Evolutionary conservation across 2,888 invertebrate species (phyloP).

Genomic region (Leptinotarsa juncta): DNA sequence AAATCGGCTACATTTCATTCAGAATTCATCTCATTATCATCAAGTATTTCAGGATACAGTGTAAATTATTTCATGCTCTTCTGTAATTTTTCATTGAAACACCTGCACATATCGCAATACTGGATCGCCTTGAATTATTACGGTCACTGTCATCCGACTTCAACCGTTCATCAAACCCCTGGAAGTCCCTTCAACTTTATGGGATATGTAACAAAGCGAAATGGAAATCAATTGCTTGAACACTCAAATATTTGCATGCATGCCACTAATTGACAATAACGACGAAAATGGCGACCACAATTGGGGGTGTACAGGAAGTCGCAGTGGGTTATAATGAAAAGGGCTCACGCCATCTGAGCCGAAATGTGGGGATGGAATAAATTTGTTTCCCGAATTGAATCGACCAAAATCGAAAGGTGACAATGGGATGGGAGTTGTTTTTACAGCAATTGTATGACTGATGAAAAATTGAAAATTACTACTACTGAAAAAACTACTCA

Average conservation of each 20-base stretch:
- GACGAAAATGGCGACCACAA: slow-evolving; percentile 6
- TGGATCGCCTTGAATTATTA: too few relatives aligned
- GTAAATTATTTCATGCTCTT: too few relatives aligned
- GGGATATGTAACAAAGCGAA: background rate
- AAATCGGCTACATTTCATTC: too few relatives aligned
- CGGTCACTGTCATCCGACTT: background rate
- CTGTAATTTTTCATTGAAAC: too few relatives aligned
- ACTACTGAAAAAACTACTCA: too few relatives aligned
- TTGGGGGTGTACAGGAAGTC: slow-evolving; percentile 14
- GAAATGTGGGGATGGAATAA: background rate
- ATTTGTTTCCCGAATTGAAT: background rate
- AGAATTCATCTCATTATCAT: too few relatives aligned
- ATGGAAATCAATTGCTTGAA: background rate
- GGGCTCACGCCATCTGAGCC: slow-evolving; percentile 11
- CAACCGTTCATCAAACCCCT: background rate
- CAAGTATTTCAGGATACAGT: too few relatives aligned
- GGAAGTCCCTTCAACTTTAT: background rate
- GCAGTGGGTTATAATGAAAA: background rate
- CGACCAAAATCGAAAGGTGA: background rate
- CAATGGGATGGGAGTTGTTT: background rate
- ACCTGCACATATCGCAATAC: too few relatives aligned
- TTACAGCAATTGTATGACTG: background rate
- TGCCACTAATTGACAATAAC: slow-evolving; percentile 15
- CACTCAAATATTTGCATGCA: slow-evolving; percentile 11
- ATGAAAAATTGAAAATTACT: background rate